These are phyloP conservation scores for Ganaspis brasiliensis DNA, from an alignment of 2,888 invertebrate genomes.

Conservation along the genomic window DNA sequence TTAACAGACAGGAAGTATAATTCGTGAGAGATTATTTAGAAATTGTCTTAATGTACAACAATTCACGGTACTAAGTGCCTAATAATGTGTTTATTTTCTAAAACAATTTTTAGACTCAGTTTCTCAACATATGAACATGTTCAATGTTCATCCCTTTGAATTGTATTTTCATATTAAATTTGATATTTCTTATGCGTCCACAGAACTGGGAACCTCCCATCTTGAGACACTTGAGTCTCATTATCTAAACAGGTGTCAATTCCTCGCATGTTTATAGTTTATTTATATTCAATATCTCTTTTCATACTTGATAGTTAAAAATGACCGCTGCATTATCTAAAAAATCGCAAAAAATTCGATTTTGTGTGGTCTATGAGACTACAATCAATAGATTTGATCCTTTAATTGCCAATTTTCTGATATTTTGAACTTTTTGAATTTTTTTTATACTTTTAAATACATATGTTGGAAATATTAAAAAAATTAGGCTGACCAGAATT, in stretches of 20 bases:
- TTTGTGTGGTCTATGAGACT: too few relatives aligned
- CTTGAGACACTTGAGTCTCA: conserved; percentile 2
- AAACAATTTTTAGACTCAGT: neutral
- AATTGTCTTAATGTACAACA: neutral
- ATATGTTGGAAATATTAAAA: too few relatives aligned
- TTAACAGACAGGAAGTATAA: conserved; percentile 34
- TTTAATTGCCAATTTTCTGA: too few relatives aligned
- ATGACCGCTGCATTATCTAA: neutral
- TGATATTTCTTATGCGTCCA: neutral
- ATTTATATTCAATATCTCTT: conserved; percentile 29
- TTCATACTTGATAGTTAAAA: conserved; percentile 18
- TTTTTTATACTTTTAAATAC: too few relatives aligned
- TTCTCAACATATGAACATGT: too few relatives aligned
- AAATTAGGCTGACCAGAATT: too few relatives aligned
- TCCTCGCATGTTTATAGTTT: conserved; percentile 9
- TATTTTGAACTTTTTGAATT: too few relatives aligned
- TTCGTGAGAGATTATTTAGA: conserved; percentile 18
- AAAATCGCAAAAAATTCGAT: neutral
- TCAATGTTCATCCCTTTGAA: neutral
- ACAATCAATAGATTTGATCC: too few relatives aligned
- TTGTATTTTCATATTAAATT: neutral
- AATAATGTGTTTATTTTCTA: neutral
- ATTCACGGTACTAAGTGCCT: neutral
- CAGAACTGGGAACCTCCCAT: neutral
- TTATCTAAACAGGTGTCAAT: conserved; percentile 10